Conservation (phyloP, 1,140 invertebrate species). For the Spodoptera frugiperda region DNA sequence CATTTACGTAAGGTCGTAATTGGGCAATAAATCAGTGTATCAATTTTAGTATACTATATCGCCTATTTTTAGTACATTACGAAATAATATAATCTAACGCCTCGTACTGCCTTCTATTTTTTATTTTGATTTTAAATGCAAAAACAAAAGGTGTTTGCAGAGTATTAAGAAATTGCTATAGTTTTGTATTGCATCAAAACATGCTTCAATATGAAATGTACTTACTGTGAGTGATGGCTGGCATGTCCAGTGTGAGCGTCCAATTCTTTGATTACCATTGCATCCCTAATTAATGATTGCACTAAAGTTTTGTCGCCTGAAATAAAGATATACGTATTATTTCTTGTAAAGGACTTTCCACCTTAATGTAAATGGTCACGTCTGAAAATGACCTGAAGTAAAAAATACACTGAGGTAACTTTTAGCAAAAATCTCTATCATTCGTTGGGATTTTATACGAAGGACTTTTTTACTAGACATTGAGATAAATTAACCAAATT, state of each 20-base stretch:
- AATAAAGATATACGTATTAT: conserved; percentile 47
- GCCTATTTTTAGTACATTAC: too few relatives aligned
- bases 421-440: too few relatives aligned
- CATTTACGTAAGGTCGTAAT: too few relatives aligned
- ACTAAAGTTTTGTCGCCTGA: conserved; percentile 93
- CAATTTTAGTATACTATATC: too few relatives aligned
- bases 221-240: conserved; percentile 81
- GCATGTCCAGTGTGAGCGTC: conserved; percentile 87
- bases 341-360: neutral
- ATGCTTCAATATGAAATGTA: conserved; percentile 60
- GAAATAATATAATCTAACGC: too few relatives aligned
- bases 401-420: too few relatives aligned
- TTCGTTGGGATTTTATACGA: too few relatives aligned
- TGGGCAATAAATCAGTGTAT: too few relatives aligned
- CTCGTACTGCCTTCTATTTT: neutral
- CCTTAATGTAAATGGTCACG: too few relatives aligned
- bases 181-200: conserved; percentile 45
- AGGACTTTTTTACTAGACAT: too few relatives aligned
- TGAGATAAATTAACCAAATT: too few relatives aligned
- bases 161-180: neutral
- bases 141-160: conserved; percentile 6
- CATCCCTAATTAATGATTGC: conserved; percentile 94
- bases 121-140: neutral
- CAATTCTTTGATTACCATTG: conserved; percentile 92
- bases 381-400: too few relatives aligned